These are phyloP conservation scores for Actias luna DNA, from an alignment of 2,888 invertebrate genomes.

Conservation along the genomic window DNA sequence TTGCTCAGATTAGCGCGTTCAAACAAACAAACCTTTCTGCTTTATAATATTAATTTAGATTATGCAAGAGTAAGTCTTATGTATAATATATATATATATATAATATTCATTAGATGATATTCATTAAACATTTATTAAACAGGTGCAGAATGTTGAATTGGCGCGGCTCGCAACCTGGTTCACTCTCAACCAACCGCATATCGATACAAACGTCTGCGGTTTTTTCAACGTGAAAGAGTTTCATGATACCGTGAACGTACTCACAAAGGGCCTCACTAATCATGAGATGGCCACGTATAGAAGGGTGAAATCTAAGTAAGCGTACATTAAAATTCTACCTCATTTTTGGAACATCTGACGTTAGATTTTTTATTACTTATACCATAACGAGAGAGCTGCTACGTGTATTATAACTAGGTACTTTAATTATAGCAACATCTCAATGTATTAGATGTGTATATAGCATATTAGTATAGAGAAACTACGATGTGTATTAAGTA, in stretches of 20 bases:
- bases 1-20: too few species aligned
- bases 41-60: too few species aligned
- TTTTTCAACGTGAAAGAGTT: slow-evolving; percentile 86
- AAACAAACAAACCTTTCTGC: too few species aligned
- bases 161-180: slow-evolving; percentile 87
- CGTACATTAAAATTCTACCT: not conserved
- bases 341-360: not conserved
- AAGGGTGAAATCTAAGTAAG: slow-evolving; percentile 84
- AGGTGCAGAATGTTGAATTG: slow-evolving; percentile 84
- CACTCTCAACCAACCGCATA: slow-evolving; percentile 81
- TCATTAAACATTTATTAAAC: not conserved
- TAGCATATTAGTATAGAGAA: not conserved
- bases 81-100: too few species aligned
- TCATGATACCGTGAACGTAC: slow-evolving; percentile 83
- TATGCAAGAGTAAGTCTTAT: too few species aligned
- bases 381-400: not conserved
- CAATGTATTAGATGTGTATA: too few species aligned
- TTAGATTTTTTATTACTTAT: not conserved
- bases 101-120: too few species aligned
- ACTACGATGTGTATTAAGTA: not conserved
- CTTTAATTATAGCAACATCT: too few species aligned
- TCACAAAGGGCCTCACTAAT: slow-evolving; percentile 83
- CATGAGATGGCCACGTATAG: slow-evolving; percentile 84
- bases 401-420: too few species aligned
- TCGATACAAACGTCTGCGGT: slow-evolving; percentile 88